These are phyloP conservation scores for Astreopora myriophthalma DNA, from an alignment of 64 coral and sea anemone species.

Conservation along the genomic window DNA sequence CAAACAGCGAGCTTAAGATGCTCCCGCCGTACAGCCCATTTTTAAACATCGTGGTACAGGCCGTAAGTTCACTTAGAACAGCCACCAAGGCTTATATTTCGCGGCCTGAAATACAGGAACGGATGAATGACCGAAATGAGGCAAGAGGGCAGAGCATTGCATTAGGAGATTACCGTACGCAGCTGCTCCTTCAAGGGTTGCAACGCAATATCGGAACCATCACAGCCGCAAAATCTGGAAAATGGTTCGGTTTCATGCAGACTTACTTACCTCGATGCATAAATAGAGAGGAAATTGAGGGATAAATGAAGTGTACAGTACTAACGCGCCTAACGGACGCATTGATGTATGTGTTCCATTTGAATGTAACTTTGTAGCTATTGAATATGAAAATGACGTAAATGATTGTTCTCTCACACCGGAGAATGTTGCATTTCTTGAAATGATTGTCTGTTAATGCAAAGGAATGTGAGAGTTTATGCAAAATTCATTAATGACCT, in stretches of 20 bases:
- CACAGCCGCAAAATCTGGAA: not conserved
- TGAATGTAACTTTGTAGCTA: not conserved
- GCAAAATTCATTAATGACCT: slow-evolving; percentile 31
- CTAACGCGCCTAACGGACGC: not conserved
- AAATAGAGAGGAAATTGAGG: slow-evolving; percentile 5
- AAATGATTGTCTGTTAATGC: not conserved
- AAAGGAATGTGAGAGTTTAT: not conserved
- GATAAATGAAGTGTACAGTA: not conserved
- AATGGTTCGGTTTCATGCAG: slow-evolving; percentile 35
- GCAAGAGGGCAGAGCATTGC: not conserved
- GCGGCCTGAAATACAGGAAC: slow-evolving; percentile 6
- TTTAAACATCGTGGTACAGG: slow-evolving; percentile 52
- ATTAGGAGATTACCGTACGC: slow-evolving; percentile 1
- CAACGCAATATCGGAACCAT: slow-evolving; percentile 26
- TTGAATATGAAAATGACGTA: not conserved
- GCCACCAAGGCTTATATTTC: slow-evolving; percentile 14
- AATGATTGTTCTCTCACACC: not conserved
- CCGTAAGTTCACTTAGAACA: slow-evolving; percentile 22
- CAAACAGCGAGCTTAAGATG: slow-evolving; percentile 24
- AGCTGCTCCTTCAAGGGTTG: slow-evolving; percentile 3
- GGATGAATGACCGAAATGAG: not conserved
- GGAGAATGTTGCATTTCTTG: not conserved
- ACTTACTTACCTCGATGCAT: slow-evolving; percentile 47
- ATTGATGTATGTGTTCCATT: not conserved
- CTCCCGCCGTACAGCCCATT: slow-evolving; percentile 46